Conservation (phyloP, 2,888 invertebrate genomes). For the Ceriagrion tenellum region DNA sequence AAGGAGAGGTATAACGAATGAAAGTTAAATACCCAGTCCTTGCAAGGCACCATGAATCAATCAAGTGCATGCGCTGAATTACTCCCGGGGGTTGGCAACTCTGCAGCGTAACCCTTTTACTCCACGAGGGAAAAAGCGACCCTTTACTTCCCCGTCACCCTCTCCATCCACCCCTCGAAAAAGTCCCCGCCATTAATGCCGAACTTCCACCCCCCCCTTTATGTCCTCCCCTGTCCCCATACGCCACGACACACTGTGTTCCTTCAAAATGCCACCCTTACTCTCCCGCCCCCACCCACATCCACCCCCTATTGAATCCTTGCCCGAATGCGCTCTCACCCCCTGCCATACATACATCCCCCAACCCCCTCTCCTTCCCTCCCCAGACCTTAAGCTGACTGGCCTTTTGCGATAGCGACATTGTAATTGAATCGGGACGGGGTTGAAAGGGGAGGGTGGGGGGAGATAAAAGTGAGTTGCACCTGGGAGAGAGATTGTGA, state of each 20-base stretch:
- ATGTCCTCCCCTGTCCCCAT: no score
- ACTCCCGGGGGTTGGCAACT: background rate
- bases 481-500: background rate
- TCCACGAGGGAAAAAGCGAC: background rate
- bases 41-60: no score
- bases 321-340: background rate
- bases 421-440: constrained; percentile 37
- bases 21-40: no score
- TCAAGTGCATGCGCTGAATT: background rate
- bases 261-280: constrained; percentile 18
- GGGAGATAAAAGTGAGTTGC: background rate
- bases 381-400: constrained; percentile 13
- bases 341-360: background rate
- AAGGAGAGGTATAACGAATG: no score
- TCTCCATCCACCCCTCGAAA: background rate
- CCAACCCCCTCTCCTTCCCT: background rate
- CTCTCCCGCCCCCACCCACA: background rate
- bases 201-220: background rate
- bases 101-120: background rate
- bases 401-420: constrained; percentile 49
- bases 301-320: background rate
- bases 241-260: background rate
- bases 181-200: background rate
- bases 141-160: background rate
- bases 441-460: background rate